Conservation (phyloP, 2,113 vertebrate genomes). For the Brienomyrus brachyistius region DNA sequence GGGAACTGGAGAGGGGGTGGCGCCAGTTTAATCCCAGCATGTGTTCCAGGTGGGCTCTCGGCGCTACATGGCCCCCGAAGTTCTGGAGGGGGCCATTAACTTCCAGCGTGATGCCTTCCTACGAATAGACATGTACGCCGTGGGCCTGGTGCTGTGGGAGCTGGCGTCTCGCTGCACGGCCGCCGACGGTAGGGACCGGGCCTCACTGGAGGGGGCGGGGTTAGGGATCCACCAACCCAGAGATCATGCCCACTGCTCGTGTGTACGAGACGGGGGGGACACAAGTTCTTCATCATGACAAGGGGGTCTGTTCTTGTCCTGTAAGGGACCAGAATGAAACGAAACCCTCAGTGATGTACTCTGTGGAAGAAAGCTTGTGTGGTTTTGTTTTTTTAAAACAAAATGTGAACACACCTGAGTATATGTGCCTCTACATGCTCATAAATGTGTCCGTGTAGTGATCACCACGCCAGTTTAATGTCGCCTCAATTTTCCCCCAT, state of each 20-base stretch:
- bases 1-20: neutral
- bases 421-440: neutral
- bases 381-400: neutral
- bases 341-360: neutral
- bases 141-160: slow-evolving; percentile 95
- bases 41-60: slow-evolving; percentile 83
- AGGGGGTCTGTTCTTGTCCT: neutral
- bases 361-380: neutral
- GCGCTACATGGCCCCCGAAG: slow-evolving; percentile 97
- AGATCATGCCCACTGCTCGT: neutral
- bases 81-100: slow-evolving; percentile 96
- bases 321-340: neutral
- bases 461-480: slow-evolving; percentile 8
- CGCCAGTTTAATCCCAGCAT: neutral
- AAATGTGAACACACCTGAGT: neutral
- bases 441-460: neutral
- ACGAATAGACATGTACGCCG: slow-evolving; percentile 96
- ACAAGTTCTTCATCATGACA: neutral
- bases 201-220: neutral
- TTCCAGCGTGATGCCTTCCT: slow-evolving; percentile 95
- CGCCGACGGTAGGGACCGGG: slow-evolving; percentile 69
- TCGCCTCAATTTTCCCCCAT: neutral
- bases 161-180: slow-evolving; percentile 86
- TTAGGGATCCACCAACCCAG: too few species aligned
- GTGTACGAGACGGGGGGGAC: neutral